Evolutionary conservation across 1,140 invertebrate species (phyloP), one percentile per base, ranked within the genome.

Genomic region (Steinernema khuongi): DNA sequence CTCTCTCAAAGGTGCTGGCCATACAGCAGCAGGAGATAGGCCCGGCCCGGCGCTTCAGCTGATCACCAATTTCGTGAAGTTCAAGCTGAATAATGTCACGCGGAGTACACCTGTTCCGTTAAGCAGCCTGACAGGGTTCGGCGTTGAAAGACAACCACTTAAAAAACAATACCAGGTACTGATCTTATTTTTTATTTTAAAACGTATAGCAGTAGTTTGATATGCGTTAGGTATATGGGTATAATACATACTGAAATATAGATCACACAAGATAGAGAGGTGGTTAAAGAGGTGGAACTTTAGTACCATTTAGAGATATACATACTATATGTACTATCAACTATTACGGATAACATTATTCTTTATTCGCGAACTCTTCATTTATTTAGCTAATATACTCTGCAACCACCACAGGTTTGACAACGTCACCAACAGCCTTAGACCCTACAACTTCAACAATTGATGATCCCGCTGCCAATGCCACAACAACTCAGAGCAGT

Each of bases 11-110:
- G 88, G 88, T 29, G 84, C 88, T 74, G 88, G 88, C 71, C 88
- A 89, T 80, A 88, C 88, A 87, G 88, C 88, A 1, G 88, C 88
- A 1, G 83, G 84, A 74, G 87, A 88, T 78, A 85, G 86, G 76
- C 87, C 88, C 60, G 79, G 78, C 2, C 84, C 82, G 72, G 86
- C 86, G 17, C 81, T 88, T 29, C 77, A 86, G 68, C 81, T 86
- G 82, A 81, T 86, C 43, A 75, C 72, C n/a, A 81, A 77, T 68
- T 86, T 86, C 50, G 31, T 77, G 18, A 29, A 75, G 26, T 60
- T 60, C 50, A 60, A 60, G 7, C 50, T 60, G 50, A 60, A 60
- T 22, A 22, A 4, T 22, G 14, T 22, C 50, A 14, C 11, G 14
- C 19, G 26, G 7, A 60, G 19, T 26, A 7, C 7, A 22, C 7